phyloP scores from a whole-genome alignment of 1,140 invertebrate genomes.

The Diplogasteroides magnus region DNA sequence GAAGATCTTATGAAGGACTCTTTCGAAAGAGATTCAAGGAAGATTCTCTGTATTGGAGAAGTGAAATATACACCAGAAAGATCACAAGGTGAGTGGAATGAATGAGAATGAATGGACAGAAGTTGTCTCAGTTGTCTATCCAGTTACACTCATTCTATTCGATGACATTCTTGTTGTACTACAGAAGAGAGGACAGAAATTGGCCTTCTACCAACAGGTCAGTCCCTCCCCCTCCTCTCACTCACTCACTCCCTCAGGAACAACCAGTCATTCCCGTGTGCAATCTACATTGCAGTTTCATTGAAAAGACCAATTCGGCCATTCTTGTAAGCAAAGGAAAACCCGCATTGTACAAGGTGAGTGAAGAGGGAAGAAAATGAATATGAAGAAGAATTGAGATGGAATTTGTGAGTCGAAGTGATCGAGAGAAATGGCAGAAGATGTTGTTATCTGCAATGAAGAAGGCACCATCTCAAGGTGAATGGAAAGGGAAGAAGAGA shows the following conservation, averaged over 20 bases:
- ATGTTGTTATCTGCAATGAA: too few species aligned
- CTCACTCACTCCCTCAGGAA: neutral
- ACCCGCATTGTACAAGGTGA: neutral
- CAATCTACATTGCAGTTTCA: neutral
- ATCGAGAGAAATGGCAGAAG: too few species aligned
- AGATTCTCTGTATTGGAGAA: slow-evolving; percentile 14
- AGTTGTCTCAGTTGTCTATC: neutral
- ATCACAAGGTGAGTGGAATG: neutral
- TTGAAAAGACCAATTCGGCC: neutral
- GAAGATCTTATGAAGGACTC: neutral
- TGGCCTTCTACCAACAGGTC: neutral
- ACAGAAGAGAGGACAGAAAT: neutral
- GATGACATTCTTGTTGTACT: slow-evolving; percentile 17
- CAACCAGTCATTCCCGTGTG: neutral
- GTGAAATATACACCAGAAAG: neutral
- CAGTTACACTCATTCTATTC: slow-evolving; percentile 8
- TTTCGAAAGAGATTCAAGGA: neutral
- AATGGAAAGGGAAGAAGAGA: too few species aligned
- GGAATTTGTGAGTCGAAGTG: too few species aligned
- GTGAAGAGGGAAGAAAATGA: too few species aligned
- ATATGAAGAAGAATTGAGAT: too few species aligned
- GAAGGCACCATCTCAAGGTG: too few species aligned
- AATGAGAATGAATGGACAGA: neutral
- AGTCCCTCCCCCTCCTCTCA: too few species aligned
- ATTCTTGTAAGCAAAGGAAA: neutral